Evolutionary conservation across 2,113 vertebrate species (phyloP), one percentile per base, ranked within the genome.

Genomic region (Conger conger): DNA sequence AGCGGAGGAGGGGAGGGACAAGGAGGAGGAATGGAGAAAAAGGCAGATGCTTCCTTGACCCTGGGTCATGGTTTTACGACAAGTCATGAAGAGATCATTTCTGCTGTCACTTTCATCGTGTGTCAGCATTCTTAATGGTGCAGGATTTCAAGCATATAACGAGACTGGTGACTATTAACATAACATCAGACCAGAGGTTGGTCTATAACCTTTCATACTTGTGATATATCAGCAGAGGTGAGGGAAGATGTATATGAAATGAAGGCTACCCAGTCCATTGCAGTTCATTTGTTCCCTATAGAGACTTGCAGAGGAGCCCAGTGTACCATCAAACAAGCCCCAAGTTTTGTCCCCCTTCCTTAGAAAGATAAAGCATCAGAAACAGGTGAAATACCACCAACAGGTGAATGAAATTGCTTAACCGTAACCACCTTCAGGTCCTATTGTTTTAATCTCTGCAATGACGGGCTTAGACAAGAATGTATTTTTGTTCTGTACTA

Each of bases 241-340:
- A 2, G 68, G n/a, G 27, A 73, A 7, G n/a, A 2, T 86, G 57
- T 63, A 88, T 91, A 90, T 91, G 84, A 93, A 94, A 92, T 93
- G 90, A 94, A 93, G 91, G 89, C 90, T 93, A 91, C 91, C 90
- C 92, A 89, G 89, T 94, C 92, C 91, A 92, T 93, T 93, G 93
- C 77, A 86, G 88, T 90, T 93, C 87, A 73, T 73, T 73, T 30
- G 87, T 91, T 92, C 91, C 87, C 88, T 79, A 81, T 94, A 90
- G 87, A 88, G 91, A 93, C 93, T 95, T 86, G 87, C 87, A 92
- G 91, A 92, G 83, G 89, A 91, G 87, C 90, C 87, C 30, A 85
- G 88, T 88, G 9, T 18, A 36, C 82, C 90, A 53, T 3, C 90
- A 92, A 90, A 90, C 86, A 76, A 85, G 54, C 84, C 91, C 92